A percentile compares a stretch with the other conserved stretches of the same genome.
phyloP scores from a whole-genome alignment of 2,113 vertebrate species.

The Baryphthengus martii region DNA sequence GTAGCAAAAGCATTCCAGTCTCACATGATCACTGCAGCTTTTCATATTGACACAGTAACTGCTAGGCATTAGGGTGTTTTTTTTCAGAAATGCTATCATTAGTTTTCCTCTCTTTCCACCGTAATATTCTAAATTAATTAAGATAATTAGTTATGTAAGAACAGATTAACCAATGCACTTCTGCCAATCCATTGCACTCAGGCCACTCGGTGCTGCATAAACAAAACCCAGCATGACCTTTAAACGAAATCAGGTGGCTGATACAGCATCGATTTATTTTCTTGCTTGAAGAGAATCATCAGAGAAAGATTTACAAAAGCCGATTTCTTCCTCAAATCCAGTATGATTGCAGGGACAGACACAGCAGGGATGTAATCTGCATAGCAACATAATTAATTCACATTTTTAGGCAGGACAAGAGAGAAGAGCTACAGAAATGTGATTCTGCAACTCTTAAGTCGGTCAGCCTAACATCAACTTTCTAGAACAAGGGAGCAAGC shows the following conservation, averaged over 20 bases:
- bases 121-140: conserved; percentile 1
- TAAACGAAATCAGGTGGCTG: not conserved
- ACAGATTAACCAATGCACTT: not conserved
- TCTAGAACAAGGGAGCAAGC: not conserved
- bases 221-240: not conserved
- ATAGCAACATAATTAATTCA: not conserved
- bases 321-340: not conserved
- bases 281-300: not conserved
- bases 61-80: not conserved
- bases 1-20: not conserved
- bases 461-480: not conserved
- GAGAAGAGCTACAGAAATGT: not conserved
- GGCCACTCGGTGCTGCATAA: not conserved
- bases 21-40: not conserved
- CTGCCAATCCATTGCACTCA: not conserved
- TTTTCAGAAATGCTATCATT: not conserved
- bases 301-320: not conserved
- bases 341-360: not conserved
- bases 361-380: not conserved
- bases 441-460: not conserved
- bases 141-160: conserved; percentile 10
- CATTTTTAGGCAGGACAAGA: not conserved
- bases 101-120: not conserved
- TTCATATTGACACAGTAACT: not conserved
- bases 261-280: not conserved